A percentile compares a stretch with the other conserved stretches of the same genome.
Conservation (phyloP, 2,797 vertebrate species). For the Phaenicophaeus curvirostris region DNA sequence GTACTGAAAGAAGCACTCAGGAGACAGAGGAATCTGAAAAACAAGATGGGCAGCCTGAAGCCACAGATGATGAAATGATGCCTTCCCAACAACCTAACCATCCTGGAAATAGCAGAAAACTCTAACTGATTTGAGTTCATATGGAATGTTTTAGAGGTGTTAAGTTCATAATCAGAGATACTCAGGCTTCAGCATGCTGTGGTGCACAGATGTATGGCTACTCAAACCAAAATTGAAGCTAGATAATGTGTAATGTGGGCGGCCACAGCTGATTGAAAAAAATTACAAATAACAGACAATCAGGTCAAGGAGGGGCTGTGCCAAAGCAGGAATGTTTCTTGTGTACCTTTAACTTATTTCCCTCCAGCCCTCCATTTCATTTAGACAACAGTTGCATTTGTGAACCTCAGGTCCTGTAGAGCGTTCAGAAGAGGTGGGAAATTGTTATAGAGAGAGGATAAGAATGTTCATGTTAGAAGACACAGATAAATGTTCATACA, state of each 20-base stretch:
- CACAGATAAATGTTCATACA: slow-evolving; percentile 36
- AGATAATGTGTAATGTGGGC: slow-evolving; percentile 22
- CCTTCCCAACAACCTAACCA: background rate
- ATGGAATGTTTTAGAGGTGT: slow-evolving; percentile 52
- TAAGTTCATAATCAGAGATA: slow-evolving; percentile 58
- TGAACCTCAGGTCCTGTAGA: background rate
- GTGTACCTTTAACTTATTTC: background rate
- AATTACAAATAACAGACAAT: slow-evolving; percentile 37
- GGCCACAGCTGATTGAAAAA: too few relatives aligned
- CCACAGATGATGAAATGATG: background rate
- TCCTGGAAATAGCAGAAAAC: background rate
- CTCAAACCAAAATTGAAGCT: slow-evolving; percentile 5
- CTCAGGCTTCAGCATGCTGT: background rate
- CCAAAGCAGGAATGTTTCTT: background rate
- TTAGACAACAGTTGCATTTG: background rate
- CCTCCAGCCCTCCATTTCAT: background rate
- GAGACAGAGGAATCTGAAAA: background rate
- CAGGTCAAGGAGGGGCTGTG: slow-evolving; percentile 32
- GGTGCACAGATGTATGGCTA: slow-evolving; percentile 27
- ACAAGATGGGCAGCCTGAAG: background rate
- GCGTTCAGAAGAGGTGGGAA: background rate
- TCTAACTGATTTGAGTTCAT: slow-evolving; percentile 3
- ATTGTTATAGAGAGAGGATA: background rate
- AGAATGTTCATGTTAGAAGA: background rate
- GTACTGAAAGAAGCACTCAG: background rate